Evolutionary conservation across 2,113 vertebrate species (phyloP).

Genomic region (Gymnarchus niloticus): DNA sequence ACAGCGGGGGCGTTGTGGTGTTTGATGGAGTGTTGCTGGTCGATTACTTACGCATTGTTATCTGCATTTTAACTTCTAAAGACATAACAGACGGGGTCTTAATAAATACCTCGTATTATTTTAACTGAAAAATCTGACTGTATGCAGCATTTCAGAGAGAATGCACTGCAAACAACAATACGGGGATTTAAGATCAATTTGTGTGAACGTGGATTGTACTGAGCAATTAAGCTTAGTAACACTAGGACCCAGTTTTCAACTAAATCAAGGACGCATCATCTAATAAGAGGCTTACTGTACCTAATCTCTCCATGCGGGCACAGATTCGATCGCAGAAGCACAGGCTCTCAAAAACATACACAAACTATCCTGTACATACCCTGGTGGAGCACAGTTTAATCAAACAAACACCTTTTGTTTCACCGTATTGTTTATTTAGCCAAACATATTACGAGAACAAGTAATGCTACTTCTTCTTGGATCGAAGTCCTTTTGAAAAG

Average conservation of each 20-base stretch:
- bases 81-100: background rate
- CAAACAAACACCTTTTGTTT: slow-evolving; percentile 11
- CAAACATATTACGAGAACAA: background rate
- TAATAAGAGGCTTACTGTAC: slow-evolving; percentile 69
- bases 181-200: background rate
- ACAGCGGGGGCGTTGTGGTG: background rate
- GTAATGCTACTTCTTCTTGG: background rate
- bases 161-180: background rate
- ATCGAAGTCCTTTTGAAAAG: background rate
- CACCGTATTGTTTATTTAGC: background rate
- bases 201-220: slow-evolving; percentile 17
- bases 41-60: slow-evolving; percentile 1
- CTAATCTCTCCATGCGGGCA: slow-evolving; percentile 56
- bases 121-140: background rate
- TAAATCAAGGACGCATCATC: slow-evolving; percentile 64
- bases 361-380: slow-evolving; percentile 30
- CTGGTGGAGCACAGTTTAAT: slow-evolving; percentile 6
- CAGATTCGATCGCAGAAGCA: slow-evolving; percentile 25
- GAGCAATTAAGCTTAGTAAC: slow-evolving; percentile 24
- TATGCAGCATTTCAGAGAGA: background rate
- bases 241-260: slow-evolving; percentile 60
- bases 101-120: background rate
- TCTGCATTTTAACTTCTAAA: background rate
- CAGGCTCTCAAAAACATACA: slow-evolving; percentile 29
- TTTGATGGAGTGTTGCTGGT: background rate